phyloP scores from a whole-genome alignment of 2,888 invertebrate genomes.

The Ophioninae sp. region DNA sequence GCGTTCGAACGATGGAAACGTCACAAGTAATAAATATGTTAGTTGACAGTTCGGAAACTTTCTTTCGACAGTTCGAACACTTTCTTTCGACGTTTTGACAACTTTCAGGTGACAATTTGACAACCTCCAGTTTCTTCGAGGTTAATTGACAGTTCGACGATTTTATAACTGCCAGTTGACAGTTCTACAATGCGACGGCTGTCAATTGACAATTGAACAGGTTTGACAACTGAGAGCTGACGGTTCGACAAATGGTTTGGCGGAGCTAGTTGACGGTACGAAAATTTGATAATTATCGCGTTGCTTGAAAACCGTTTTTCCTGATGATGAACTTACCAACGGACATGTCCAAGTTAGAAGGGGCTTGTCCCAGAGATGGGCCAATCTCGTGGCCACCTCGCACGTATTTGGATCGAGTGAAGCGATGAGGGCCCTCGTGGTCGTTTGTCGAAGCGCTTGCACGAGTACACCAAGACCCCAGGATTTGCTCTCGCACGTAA shows the following conservation, averaged over 20 bases:
- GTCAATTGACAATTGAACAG: no score
- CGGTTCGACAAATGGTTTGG: no score
- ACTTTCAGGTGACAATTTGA: no score
- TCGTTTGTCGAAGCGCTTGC: constrained; percentile 79
- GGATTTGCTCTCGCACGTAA: constrained; percentile 80
- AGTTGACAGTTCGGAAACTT: no score
- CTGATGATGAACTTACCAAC: constrained; percentile 76
- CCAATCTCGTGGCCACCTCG: constrained; percentile 81
- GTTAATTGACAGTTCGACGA: neutral
- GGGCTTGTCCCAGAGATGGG: constrained; percentile 82
- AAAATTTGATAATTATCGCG: no score
- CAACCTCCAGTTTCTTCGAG: neutral
- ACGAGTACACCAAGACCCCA: constrained; percentile 81
- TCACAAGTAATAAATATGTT: no score
- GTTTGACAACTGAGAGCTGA: no score
- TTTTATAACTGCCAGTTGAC: no score
- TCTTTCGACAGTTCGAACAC: no score
- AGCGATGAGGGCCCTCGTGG: constrained; percentile 81
- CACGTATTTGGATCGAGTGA: constrained; percentile 82
- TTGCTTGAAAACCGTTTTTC: neutral
- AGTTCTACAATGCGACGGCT: no score
- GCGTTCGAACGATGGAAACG: neutral
- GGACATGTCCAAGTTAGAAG: constrained; percentile 84
- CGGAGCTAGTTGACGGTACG: no score
- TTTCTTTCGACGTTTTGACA: no score